Percentiles rank a stretch among this genome's conserved stretches.
Evolutionary conservation across 1,140 invertebrate species (phyloP).

Genomic region (Caenorhabditis latens): DNA sequence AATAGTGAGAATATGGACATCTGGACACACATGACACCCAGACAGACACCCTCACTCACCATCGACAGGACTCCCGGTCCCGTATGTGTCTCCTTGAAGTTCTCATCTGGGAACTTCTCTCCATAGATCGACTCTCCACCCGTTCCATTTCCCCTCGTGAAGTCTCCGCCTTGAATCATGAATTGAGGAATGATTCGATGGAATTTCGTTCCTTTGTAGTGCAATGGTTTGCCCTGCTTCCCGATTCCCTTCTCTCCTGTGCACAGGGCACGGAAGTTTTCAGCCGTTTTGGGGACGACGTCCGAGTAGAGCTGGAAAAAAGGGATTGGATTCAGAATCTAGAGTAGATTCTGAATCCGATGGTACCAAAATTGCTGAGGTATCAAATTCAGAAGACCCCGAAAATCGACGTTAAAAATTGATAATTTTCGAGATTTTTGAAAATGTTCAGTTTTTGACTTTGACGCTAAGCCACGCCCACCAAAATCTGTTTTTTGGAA

Average conservation of each 20-base stretch:
- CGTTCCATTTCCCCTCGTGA: slow-evolving; percentile 91
- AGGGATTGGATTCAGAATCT: too few relatives aligned
- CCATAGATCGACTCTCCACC: slow-evolving; percentile 97
- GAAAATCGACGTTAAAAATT: too few relatives aligned
- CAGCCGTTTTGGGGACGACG: slow-evolving; percentile 79
- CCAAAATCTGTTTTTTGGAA: too few relatives aligned
- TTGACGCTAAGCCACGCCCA: too few relatives aligned
- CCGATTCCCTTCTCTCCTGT: slow-evolving; percentile 80
- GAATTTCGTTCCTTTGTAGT: slow-evolving; percentile 78
- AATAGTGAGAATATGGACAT: too few relatives aligned
- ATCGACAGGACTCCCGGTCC: slow-evolving; percentile 90
- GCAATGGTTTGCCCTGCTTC: slow-evolving; percentile 79
- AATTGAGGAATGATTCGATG: slow-evolving; percentile 95
- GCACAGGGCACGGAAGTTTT: slow-evolving; percentile 81
- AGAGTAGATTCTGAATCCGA: too few relatives aligned
- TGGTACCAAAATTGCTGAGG: too few relatives aligned
- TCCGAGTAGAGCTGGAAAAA: slow-evolving; percentile 69
- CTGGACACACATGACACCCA: too few relatives aligned
- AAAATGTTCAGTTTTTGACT: too few relatives aligned
- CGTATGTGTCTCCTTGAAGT: slow-evolving; percentile 92
- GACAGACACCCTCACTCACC: too few relatives aligned
- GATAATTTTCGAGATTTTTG: too few relatives aligned
- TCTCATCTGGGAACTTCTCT: slow-evolving; percentile 90
- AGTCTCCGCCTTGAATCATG: slow-evolving; percentile 96
- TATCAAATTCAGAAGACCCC: too few relatives aligned